Conservation (phyloP, 2,113 vertebrate genomes). For the Corythoichthys haematopterus region DNA sequence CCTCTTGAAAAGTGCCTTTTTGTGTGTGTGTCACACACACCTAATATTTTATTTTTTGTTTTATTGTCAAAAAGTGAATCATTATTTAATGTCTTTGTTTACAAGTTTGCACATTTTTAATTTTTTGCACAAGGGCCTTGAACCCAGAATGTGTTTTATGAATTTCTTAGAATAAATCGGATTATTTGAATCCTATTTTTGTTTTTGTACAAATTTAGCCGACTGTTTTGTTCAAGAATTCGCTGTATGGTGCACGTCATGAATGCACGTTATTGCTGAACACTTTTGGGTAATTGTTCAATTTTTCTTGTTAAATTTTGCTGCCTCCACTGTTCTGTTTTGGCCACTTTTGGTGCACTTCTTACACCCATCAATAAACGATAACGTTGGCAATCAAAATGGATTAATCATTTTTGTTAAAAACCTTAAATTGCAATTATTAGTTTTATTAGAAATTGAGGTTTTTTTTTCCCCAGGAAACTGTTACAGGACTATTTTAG, state of each 20-base stretch:
- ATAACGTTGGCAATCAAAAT: neutral
- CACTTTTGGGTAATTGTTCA: neutral
- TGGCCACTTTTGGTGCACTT: slow-evolving; percentile 1
- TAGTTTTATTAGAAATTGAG: no score
- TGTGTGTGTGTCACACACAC: neutral
- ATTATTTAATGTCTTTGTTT: slow-evolving; percentile 24
- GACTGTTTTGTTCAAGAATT: neutral
- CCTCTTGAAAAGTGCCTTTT: slow-evolving; percentile 11
- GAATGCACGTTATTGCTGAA: neutral
- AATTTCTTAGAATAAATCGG: slow-evolving; percentile 5
- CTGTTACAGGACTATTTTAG: no score
- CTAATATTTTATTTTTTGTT: slow-evolving; percentile 29
- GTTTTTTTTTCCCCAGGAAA: no score
- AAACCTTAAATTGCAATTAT: neutral
- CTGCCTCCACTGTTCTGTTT: neutral
- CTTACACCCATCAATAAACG: neutral
- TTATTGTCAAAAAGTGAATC: slow-evolving; percentile 21
- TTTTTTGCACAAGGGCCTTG: slow-evolving; percentile 37
- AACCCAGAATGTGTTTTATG: slow-evolving; percentile 6
- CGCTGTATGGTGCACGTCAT: slow-evolving; percentile 2
- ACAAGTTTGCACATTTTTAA: slow-evolving; percentile 29
- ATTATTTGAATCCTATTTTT: slow-evolving; percentile 3
- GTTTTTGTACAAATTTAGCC: neutral
- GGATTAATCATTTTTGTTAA: neutral
- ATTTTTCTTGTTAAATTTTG: slow-evolving; percentile 36